These are phyloP conservation scores for Bovichtus diacanthus DNA, from an alignment of 2,797 vertebrate genomes.

Conservation along the genomic window DNA sequence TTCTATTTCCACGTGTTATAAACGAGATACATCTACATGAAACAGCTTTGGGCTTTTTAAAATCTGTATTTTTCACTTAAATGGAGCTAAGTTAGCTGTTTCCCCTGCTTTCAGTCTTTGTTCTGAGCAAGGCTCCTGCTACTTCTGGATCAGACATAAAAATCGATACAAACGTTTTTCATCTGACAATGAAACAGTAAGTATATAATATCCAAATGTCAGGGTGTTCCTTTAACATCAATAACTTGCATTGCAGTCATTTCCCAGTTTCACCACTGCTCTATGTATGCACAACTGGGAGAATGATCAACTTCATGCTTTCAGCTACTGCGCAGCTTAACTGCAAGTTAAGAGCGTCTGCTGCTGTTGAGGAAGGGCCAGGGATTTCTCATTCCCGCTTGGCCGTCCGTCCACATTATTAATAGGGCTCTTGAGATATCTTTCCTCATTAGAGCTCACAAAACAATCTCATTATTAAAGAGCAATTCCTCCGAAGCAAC, in stretches of 20 bases:
- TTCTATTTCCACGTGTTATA: too few relatives aligned
- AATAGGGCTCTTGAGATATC: constrained; percentile 47
- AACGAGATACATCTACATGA: too few relatives aligned
- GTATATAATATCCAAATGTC: not conserved
- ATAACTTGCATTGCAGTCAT: not conserved
- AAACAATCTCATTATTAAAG: constrained; percentile 52
- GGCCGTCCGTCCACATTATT: constrained; percentile 37
- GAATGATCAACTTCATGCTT: constrained; percentile 15
- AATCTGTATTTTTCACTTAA: too few relatives aligned
- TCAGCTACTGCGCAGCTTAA: constrained; percentile 22
- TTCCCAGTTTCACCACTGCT: not conserved
- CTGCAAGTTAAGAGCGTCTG: constrained; percentile 37
- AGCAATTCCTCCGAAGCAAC: constrained; percentile 57
- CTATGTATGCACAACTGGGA: not conserved
- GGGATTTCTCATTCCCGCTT: constrained; percentile 30
- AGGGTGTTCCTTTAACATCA: not conserved
- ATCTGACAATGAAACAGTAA: not conserved
- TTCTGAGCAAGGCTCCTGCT: not conserved
- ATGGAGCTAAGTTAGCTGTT: too few relatives aligned
- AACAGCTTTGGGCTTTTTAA: too few relatives aligned
- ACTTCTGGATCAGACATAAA: not conserved
- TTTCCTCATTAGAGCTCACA: constrained; percentile 30
- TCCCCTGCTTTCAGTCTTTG: too few relatives aligned
- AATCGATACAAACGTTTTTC: not conserved
- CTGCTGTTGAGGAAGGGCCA: constrained; percentile 20